Evolutionary conservation across 2,888 invertebrate genomes (phyloP).

Genomic region (Monopis laevigella): DNA sequence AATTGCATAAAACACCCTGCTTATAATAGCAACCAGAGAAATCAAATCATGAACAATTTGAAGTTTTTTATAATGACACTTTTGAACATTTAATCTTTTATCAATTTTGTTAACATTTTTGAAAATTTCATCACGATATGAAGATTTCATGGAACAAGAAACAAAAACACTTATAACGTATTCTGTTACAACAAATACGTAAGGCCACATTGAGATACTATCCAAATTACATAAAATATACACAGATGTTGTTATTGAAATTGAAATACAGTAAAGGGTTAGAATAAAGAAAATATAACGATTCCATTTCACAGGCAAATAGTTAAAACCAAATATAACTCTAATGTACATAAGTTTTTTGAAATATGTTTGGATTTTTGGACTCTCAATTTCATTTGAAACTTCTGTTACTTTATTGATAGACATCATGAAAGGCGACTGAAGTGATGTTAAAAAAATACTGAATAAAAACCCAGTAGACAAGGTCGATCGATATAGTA

Average conservation of each 20-base stretch:
- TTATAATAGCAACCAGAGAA: not conserved
- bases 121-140: not conserved
- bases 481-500: no score
- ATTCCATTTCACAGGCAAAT: not conserved
- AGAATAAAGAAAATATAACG: not conserved
- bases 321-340: constrained; percentile 2
- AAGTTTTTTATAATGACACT: not conserved
- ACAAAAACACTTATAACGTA: not conserved
- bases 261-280: not conserved
- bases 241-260: not conserved
- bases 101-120: not conserved
- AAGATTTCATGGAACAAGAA: not conserved
- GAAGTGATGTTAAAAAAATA: no score
- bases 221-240: not conserved
- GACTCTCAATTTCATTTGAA: no score
- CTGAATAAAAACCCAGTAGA: no score
- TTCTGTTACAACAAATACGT: not conserved
- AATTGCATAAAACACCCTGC: not conserved
- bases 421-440: no score
- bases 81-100: not conserved
- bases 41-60: not conserved
- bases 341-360: no score
- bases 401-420: no score
- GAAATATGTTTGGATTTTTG: no score
- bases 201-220: not conserved